Evolutionary conservation across 2,888 invertebrate genomes (phyloP).

Genomic region (Blomia tropicalis): DNA sequence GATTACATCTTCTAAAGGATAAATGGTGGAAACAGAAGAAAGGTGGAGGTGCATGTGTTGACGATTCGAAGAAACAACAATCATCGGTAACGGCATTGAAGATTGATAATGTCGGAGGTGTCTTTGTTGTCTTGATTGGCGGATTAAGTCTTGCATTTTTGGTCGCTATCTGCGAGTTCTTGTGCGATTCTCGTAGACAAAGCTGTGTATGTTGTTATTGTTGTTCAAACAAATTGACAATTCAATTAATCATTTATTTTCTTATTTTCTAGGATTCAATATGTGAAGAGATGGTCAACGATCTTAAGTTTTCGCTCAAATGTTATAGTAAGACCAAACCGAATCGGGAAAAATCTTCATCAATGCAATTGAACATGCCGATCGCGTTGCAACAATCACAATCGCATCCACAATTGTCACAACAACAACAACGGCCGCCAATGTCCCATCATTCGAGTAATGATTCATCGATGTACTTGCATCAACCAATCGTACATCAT

Average conservation of each 20-base stretch:
- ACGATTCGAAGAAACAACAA: conserved; percentile 28
- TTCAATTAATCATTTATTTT: not conserved
- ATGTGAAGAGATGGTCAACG: conserved; percentile 28
- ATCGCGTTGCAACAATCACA: not conserved
- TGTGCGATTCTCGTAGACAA: conserved; percentile 28
- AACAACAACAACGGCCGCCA: too few species aligned
- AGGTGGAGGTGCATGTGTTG: conserved; percentile 33
- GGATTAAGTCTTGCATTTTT: conserved; percentile 29
- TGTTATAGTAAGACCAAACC: conserved; percentile 30
- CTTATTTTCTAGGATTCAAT: conserved; percentile 27
- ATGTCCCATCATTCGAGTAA: conserved; percentile 14
- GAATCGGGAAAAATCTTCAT: conserved; percentile 2
- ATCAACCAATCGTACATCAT: not conserved
- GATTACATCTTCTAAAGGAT: conserved; percentile 39
- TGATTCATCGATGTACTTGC: conserved; percentile 7
- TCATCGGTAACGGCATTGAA: conserved; percentile 30
- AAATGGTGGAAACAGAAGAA: conserved; percentile 39
- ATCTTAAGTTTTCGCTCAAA: conserved; percentile 30
- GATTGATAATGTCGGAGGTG: conserved; percentile 34
- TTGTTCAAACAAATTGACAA: too few species aligned
- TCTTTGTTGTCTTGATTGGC: conserved; percentile 33
- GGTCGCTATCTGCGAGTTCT: conserved; percentile 30
- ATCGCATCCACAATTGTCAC: too few species aligned
- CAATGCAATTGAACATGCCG: conserved; percentile 6
- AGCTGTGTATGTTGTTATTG: not conserved